These are phyloP conservation scores for Wiebesia pumilae DNA, from an alignment of 1,140 invertebrate species.

Conservation along the genomic window DNA sequence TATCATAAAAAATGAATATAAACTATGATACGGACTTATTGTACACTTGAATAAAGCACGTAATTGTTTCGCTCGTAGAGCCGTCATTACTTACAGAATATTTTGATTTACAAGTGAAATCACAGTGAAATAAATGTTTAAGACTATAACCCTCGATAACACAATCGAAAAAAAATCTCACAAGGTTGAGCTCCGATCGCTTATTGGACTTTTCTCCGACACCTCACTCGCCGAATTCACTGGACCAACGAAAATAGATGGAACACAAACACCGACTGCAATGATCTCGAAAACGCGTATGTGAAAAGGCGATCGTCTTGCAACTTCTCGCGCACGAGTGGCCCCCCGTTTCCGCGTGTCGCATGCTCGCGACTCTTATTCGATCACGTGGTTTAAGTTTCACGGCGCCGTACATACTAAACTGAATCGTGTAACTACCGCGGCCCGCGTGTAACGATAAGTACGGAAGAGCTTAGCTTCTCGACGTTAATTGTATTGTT, in stretches of 20 bases:
- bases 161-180: background rate
- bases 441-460: background rate
- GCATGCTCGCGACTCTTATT: background rate
- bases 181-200: background rate
- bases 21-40: background rate
- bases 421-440: background rate
- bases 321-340: background rate
- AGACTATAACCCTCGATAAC: background rate
- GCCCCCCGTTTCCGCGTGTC: background rate
- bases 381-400: conserved; percentile 17
- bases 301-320: background rate
- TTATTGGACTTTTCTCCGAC: background rate
- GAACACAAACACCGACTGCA: background rate
- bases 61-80: background rate
- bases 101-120: background rate
- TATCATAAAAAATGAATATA: background rate
- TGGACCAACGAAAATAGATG: background rate
- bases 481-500: conserved; percentile 22
- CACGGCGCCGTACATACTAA: background rate
- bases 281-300: background rate
- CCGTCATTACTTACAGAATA: background rate
- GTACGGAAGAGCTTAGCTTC: background rate
- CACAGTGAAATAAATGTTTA: conserved; percentile 34
- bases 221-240: background rate
- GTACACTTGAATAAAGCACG: background rate